Evolutionary conservation across 1,140 invertebrate genomes (phyloP).

Genomic region (Zaprionus davidi): DNA sequence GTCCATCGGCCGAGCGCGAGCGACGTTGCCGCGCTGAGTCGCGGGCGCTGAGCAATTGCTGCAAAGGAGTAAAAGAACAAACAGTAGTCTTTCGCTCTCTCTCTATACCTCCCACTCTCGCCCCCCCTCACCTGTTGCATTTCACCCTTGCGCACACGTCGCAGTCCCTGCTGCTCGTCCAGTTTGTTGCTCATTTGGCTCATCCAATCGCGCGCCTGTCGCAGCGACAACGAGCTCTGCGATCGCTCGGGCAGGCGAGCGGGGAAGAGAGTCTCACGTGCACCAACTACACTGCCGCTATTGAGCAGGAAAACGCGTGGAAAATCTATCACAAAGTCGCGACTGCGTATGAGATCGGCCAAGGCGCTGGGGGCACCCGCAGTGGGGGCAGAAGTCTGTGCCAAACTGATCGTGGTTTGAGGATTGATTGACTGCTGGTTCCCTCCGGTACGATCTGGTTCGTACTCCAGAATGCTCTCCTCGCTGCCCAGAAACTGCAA

Average conservation of each 20-base stretch:
- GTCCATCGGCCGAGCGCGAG: conserved; percentile 76
- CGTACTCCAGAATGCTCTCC: conserved; percentile 86
- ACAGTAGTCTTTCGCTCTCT: background rate
- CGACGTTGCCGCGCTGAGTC: conserved; percentile 71
- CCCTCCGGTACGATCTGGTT: conserved; percentile 47
- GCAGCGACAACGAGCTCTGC: conserved; percentile 75
- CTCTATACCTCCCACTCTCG: too few species aligned
- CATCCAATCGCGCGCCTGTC: conserved; percentile 79
- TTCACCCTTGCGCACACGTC: conserved; percentile 69
- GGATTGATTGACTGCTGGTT: background rate
- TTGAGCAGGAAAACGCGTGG: conserved; percentile 77
- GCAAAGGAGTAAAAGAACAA: background rate
- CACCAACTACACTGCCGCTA: conserved; percentile 63
- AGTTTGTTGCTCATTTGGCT: conserved; percentile 73
- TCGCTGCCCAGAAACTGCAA: conserved; percentile 90
- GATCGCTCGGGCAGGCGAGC: conserved; percentile 69
- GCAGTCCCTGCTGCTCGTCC: conserved; percentile 75
- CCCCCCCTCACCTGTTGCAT: conserved; percentile 68
- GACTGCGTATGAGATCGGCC: conserved; percentile 70
- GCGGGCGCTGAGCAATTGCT: conserved; percentile 72
- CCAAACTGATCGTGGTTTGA: background rate
- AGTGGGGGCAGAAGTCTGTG: background rate
- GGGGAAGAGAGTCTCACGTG: conserved; percentile 67
- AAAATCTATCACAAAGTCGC: conserved; percentile 80
- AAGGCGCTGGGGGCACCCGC: conserved; percentile 41